Conservation (phyloP, 2,888 invertebrate species). For the Protonemura montana region DNA sequence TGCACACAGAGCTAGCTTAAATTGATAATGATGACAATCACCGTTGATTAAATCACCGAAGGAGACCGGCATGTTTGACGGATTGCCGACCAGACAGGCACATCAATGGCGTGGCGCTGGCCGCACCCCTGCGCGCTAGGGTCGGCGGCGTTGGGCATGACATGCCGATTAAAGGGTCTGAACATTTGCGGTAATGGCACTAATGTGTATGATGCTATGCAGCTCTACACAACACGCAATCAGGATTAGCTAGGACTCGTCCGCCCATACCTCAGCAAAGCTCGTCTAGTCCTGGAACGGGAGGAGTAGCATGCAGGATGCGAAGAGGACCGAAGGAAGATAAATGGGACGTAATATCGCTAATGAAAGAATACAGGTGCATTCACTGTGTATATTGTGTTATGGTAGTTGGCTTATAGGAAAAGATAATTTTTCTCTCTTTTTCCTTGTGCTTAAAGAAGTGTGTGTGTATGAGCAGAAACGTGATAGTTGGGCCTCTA, state of each 20-base stretch:
- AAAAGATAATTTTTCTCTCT: neutral
- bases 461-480: too few relatives aligned
- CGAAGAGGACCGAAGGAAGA: neutral
- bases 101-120: neutral
- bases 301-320: neutral
- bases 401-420: neutral
- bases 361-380: constrained; percentile 12
- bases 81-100: neutral
- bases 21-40: neutral
- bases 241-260: neutral
- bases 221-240: constrained; percentile 12
- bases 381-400: neutral
- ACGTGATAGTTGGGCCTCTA: neutral
- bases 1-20: neutral
- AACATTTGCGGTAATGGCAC: constrained; percentile 3
- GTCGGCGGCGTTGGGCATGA: neutral
- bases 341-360: neutral
- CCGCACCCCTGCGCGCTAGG: neutral
- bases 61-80: neutral
- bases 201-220: constrained; percentile 7
- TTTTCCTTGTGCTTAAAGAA: neutral
- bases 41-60: neutral
- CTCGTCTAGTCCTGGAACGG: neutral
- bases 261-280: neutral
- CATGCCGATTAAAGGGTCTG: neutral